Evolutionary conservation across 2,888 invertebrate genomes (phyloP).

Genomic region (Perizoma flavofasciatum): DNA sequence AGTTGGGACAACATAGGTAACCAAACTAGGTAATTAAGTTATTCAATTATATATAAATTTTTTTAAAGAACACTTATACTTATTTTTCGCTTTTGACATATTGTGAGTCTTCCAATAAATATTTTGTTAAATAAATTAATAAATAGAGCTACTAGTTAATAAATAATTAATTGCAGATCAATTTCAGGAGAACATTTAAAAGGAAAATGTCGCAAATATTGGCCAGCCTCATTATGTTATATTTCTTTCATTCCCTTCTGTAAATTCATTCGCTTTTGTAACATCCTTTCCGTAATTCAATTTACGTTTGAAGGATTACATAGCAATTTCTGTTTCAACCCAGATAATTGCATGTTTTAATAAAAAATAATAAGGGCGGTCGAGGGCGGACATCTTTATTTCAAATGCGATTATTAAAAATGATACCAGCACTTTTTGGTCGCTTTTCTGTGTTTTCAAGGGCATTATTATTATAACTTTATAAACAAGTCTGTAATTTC

Average conservation of each 20-base stretch:
- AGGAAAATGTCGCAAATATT: slow-evolving; percentile 1
- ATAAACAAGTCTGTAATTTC: no score
- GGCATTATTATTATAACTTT: no score
- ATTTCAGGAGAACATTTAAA: slow-evolving; percentile 4
- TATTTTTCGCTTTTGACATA: no score
- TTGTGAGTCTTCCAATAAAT: no score
- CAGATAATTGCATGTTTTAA: slow-evolving; percentile 36
- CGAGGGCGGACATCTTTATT: slow-evolving; percentile 25
- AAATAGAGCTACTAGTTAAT: neutral
- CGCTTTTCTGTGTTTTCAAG: slow-evolving; percentile 1
- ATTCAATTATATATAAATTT: no score
- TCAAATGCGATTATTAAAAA: slow-evolving; percentile 16
- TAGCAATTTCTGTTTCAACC: slow-evolving; percentile 39
- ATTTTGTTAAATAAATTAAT: no score
- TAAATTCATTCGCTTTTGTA: slow-evolving; percentile 32
- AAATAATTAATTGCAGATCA: neutral
- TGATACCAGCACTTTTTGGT: slow-evolving; percentile 7
- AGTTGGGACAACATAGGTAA: no score
- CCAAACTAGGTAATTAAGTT: no score
- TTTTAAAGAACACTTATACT: no score
- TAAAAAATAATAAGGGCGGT: slow-evolving; percentile 30
- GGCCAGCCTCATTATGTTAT: slow-evolving; percentile 1
- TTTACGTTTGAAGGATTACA: slow-evolving; percentile 44
- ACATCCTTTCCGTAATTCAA: slow-evolving; percentile 43
- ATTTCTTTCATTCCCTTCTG: slow-evolving; percentile 24